Percentiles rank a stretch among this genome's conserved stretches.
Conservation (phyloP, 2,888 invertebrate genomes). For the Onchidella celtica region DNA sequence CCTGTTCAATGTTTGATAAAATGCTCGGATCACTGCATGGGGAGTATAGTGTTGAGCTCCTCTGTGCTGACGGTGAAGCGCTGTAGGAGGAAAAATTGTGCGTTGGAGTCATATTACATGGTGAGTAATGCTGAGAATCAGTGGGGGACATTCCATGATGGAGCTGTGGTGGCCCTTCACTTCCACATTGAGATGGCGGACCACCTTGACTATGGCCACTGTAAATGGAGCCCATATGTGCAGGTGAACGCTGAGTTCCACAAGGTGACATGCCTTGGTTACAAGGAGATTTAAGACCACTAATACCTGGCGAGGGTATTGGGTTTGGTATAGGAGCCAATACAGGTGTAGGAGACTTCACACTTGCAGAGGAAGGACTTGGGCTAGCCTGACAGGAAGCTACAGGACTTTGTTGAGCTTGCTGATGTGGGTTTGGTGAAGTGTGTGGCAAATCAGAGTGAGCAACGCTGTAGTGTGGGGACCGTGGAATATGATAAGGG, state of each 20-base stretch:
- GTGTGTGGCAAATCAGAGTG: constrained; percentile 35
- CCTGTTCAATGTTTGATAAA: constrained; percentile 20
- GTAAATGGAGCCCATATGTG: constrained; percentile 52
- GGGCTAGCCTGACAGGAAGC: constrained; percentile 69
- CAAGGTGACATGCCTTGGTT: constrained; percentile 59
- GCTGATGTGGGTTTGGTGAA: constrained; percentile 42
- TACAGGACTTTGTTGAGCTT: constrained; percentile 50
- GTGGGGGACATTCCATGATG: constrained; percentile 47
- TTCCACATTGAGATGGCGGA: constrained; percentile 26
- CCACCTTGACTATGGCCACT: constrained; percentile 38
- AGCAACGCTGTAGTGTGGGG: constrained; percentile 61
- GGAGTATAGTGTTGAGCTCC: constrained; percentile 40
- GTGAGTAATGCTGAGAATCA: constrained; percentile 56
- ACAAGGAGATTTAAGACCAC: constrained; percentile 66
- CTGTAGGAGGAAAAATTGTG: constrained; percentile 54
- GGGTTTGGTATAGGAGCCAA: constrained; percentile 50
- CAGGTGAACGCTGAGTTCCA: constrained; percentile 61
- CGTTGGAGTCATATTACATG: constrained; percentile 56
- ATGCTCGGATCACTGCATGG: constrained; percentile 28
- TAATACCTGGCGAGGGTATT: constrained; percentile 57
- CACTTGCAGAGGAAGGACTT: constrained; percentile 58
- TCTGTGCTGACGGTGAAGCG: constrained; percentile 45
- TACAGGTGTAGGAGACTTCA: constrained; percentile 45
- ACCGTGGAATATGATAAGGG: constrained; percentile 72
- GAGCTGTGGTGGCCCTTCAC: constrained; percentile 24